Base-by-base conservation (phyloP, 1,140 invertebrate genomes). In the Samia ricini region DNA sequence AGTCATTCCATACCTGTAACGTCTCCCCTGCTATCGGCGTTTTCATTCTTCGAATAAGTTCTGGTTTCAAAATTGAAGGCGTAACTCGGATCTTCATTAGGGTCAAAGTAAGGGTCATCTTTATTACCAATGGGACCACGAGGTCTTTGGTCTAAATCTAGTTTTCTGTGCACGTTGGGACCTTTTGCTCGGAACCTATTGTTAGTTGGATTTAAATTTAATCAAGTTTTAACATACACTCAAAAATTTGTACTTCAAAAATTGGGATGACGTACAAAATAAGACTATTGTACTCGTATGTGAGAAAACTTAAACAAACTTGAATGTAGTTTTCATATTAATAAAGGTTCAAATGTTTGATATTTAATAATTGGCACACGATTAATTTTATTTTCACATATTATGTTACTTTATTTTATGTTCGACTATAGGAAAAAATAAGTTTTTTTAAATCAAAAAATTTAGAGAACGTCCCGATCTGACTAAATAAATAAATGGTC, bases 81-180 rank as follows among this genome's bases (percentile, higher is more conserved):
- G 73, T 95, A 95, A 63, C 93, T 94, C 1, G 94, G 94, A 81
- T 95, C 94, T 77, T 95, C 94, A 64, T 92, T 94, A 12, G 94
- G 94, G 81, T 95, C 94, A 70, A 93, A 92, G 64, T 93, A 93
- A 1, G 93, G 93, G 80, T 94, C 93, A 66, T 94, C 94, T 48
- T 92, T 91, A 60, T 93, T 92, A 3, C 93, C 94, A 48, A 92
- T 92, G 2, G 92, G 91, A 49, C 91, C 88, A n/a, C 92, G 88
- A 12, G 92, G 92, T 69, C 91, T 87, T 82, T 95, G 94, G 60
- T 93, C 93, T 56, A 95, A 81, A 67, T 95, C 94, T 81, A 94
- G 93, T 79, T 94, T 93, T 48, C 94, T 85, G 66, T 93, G 93
- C 4, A 95, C 91, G 63, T 94, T 93, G 18, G 94, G 93, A 3